Evolutionary conservation across 2,888 invertebrate genomes (phyloP).

Genomic region (Ariolimax columbianus): DNA sequence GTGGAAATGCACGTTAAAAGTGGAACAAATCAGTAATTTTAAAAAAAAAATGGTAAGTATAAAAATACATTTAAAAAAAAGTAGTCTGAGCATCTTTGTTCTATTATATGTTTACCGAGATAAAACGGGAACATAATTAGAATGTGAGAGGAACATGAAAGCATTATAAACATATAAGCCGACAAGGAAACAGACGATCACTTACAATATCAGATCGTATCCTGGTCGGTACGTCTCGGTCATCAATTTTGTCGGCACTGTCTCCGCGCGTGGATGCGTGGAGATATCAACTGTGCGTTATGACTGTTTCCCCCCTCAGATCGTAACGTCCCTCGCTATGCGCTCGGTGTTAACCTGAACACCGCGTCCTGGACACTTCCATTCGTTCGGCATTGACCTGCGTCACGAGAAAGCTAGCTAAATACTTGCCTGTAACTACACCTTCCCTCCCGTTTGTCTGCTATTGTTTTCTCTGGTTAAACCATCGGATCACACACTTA

Average conservation of each 20-base stretch:
- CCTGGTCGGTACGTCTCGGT: constrained; percentile 12
- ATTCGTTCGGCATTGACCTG: constrained; percentile 5
- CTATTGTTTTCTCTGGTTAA: neutral
- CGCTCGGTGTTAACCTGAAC: constrained; percentile 15
- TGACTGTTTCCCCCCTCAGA: constrained; percentile 10
- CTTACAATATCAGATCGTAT: constrained; percentile 18
- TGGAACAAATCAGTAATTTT: too few species aligned
- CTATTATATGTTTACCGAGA: too few species aligned
- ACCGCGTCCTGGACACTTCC: neutral
- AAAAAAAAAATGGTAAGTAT: too few species aligned
- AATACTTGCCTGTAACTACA: neutral
- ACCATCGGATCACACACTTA: too few species aligned
- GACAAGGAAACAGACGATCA: neutral
- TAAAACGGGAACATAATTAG: too few species aligned
- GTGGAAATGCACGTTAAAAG: too few species aligned
- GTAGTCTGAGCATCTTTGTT: too few species aligned
- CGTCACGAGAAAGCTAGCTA: constrained; percentile 28
- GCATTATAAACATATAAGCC: too few species aligned
- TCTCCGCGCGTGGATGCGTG: constrained; percentile 27
- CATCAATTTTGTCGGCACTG: constrained; percentile 35
- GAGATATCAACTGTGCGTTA: constrained; percentile 26
- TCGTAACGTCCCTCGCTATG: constrained; percentile 15
- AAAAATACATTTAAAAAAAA: too few species aligned
- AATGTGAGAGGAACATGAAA: too few species aligned
- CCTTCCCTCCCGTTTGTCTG: neutral